A percentile compares a stretch with the other conserved stretches of the same genome.
These are phyloP conservation scores for Poeciliopsis presidionis DNA, from an alignment of 2,797 vertebrate genomes.

Conservation along the genomic window DNA sequence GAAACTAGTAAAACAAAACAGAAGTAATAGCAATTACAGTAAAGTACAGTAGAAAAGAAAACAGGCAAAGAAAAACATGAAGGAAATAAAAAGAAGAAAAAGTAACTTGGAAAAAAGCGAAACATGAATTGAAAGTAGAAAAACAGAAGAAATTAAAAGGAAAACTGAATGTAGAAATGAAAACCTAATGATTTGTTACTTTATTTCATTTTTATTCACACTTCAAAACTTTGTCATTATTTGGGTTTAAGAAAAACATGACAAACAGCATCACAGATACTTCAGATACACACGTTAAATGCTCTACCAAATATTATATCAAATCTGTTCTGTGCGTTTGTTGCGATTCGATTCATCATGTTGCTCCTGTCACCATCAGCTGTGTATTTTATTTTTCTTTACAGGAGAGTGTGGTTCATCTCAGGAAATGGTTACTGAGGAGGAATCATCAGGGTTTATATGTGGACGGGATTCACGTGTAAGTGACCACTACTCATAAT, in stretches of 20 bases:
- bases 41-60: background rate
- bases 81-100: background rate
- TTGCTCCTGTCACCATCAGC: background rate
- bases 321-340: background rate
- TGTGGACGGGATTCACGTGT: conserved; percentile 78
- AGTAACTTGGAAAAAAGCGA: background rate
- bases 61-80: background rate
- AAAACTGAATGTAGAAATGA: background rate
- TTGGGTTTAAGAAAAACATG: background rate
- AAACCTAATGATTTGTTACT: background rate
- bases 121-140: background rate
- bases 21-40: background rate
- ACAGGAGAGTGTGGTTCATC: conserved; percentile 71
- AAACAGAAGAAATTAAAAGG: background rate
- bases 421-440: conserved; percentile 75
- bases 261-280: background rate
- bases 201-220: background rate
- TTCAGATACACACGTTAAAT: background rate
- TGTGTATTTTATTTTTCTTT: conserved; percentile 2
- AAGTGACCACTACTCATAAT: conserved; percentile 24
- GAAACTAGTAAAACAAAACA: background rate
- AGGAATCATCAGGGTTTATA: conserved; percentile 64
- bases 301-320: too few relatives aligned
- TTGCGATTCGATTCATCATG: background rate
- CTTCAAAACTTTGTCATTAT: background rate